These are phyloP conservation scores for Micoletzkya japonica DNA, from an alignment of 2,888 invertebrate genomes.

Conservation along the genomic window DNA sequence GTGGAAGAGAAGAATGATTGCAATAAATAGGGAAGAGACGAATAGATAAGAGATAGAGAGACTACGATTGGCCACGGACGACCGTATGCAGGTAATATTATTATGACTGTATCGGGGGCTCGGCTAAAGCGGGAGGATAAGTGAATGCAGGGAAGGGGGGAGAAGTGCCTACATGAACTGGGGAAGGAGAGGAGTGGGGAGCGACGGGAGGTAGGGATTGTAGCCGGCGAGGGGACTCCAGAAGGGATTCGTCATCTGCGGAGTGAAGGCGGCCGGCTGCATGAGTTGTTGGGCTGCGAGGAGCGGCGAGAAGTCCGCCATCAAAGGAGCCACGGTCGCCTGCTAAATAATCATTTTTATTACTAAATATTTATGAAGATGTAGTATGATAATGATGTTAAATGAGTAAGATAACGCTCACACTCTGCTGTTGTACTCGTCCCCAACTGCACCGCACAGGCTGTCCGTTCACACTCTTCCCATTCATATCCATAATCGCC, in stretches of 20 bases:
- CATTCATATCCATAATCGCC: constrained; percentile 94
- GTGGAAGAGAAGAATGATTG: not conserved
- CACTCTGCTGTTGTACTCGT: constrained; percentile 39
- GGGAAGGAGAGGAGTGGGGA: too few species aligned
- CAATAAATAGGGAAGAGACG: not conserved
- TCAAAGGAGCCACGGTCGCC: constrained; percentile 27
- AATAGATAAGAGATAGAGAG: not conserved
- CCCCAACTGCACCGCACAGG: constrained; percentile 60
- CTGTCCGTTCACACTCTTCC: constrained; percentile 65
- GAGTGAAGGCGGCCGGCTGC: constrained; percentile 15
- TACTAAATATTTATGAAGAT: not conserved
- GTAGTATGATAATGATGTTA: not conserved
- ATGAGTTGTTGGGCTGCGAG: constrained; percentile 32
- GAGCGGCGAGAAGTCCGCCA: constrained; percentile 31
- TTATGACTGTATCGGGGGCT: too few species aligned
- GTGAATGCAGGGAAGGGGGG: too few species aligned
- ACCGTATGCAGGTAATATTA: too few species aligned
- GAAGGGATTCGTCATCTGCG: constrained; percentile 9
- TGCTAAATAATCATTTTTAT: constrained; percentile 1
- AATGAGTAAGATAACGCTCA: not conserved
- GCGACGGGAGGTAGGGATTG: too few species aligned
- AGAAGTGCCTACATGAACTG: too few species aligned
- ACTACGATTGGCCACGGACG: constrained; percentile 15
- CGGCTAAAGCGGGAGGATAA: too few species aligned
- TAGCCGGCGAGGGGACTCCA: constrained; percentile 12